Conservation (phyloP, 2,797 vertebrate genomes). For the Cyprinodon diabolis region DNA sequence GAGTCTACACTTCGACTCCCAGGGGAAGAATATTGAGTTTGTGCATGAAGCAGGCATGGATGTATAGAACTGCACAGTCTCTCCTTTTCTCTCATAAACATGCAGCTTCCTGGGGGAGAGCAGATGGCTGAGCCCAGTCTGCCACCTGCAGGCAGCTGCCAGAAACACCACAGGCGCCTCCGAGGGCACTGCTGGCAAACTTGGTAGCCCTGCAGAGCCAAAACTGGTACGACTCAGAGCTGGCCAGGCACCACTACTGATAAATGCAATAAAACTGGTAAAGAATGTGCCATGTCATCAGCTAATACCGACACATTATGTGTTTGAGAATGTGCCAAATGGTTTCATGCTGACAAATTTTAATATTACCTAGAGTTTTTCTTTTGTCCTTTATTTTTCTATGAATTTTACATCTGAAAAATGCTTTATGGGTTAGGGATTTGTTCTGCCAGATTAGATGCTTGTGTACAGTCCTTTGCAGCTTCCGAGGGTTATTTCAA, state of each 20-base stretch:
- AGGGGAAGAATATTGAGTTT: conserved; percentile 35
- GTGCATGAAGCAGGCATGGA: conserved; percentile 70
- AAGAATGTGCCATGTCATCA: conserved; percentile 81
- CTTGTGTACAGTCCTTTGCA: conserved; percentile 71
- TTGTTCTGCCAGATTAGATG: conserved; percentile 73
- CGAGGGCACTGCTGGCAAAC: conserved; percentile 57
- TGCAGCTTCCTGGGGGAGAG: conserved; percentile 76
- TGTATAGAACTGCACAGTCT: conserved; percentile 73
- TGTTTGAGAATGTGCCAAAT: conserved; percentile 85
- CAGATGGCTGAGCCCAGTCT: conserved; percentile 83
- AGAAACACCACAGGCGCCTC: conserved; percentile 65
- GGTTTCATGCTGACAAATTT: conserved; percentile 73
- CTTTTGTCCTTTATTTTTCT: conserved; percentile 67
- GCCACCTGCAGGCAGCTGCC: conserved; percentile 79
- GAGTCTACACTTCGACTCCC: conserved; percentile 23
- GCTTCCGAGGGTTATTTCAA: conserved; percentile 73
- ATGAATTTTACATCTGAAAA: conserved; percentile 71
- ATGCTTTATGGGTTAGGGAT: conserved; percentile 75
- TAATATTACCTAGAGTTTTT: conserved; percentile 70
- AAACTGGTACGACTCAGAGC: conserved; percentile 20
- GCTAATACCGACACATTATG: conserved; percentile 73
- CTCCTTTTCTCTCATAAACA: conserved; percentile 71
- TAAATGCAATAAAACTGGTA: conserved; percentile 81
- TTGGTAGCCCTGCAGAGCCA: conserved; percentile 61
- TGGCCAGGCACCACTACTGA: conserved; percentile 69